These are phyloP conservation scores for Hypotaenidia philippensis DNA, from an alignment of 2,797 vertebrate genomes.

Conservation along the genomic window DNA sequence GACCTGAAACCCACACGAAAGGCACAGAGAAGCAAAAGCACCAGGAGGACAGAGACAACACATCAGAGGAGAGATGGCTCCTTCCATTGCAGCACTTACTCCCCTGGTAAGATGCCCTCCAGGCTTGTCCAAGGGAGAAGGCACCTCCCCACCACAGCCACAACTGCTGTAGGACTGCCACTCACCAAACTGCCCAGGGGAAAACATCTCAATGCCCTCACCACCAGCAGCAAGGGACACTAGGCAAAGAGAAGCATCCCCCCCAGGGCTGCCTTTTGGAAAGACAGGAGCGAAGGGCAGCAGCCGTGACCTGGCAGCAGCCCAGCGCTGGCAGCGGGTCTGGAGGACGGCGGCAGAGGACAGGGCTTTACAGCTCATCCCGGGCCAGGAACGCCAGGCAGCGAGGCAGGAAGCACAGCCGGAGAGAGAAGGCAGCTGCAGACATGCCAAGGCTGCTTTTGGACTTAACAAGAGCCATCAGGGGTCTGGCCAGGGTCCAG, in stretches of 20 bases:
- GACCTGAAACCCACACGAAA: background rate
- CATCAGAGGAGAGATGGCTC: background rate
- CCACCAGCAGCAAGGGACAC: accelerated
- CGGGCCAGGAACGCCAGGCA: background rate
- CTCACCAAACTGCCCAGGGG: accelerated
- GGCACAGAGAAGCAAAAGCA: background rate
- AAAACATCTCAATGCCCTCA: background rate
- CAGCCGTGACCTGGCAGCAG: background rate
- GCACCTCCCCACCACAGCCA: background rate
- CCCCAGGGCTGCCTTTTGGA: accelerated
- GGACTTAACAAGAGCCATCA: background rate
- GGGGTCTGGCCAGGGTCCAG: accelerated
- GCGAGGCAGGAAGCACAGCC: background rate
- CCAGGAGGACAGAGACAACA: background rate
- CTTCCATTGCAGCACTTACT: background rate
- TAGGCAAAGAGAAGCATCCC: background rate
- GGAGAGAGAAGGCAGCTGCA: conserved; percentile 19
- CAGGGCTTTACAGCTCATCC: background rate
- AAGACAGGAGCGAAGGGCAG: background rate
- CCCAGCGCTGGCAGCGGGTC: background rate
- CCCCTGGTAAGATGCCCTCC: background rate
- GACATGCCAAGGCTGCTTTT: background rate
- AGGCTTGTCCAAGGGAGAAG: background rate
- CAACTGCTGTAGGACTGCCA: background rate
- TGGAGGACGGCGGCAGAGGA: background rate